Conservation (phyloP, 1,140 invertebrate species). For the Caenorhabditis inopinata region DNA sequence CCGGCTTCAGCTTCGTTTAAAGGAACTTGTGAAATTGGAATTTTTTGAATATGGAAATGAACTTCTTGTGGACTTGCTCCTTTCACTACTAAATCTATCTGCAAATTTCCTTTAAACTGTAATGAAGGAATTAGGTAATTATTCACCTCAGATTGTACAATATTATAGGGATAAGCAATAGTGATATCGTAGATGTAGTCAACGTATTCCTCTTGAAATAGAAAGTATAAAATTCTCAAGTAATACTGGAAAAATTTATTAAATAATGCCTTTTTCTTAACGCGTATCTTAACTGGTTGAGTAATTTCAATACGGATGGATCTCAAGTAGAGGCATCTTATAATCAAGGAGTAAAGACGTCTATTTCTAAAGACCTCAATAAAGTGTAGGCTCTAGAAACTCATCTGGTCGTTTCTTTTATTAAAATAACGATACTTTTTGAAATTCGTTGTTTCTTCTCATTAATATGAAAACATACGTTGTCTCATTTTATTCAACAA, state of each 20-base stretch:
- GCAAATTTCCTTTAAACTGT: conserved; percentile 59
- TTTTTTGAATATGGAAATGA: conserved; percentile 60
- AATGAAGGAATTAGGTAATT: background rate
- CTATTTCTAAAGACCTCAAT: no score
- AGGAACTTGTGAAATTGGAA: conserved; percentile 54
- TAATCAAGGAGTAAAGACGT: no score
- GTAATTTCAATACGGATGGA: no score
- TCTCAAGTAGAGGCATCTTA: no score
- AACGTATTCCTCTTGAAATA: conserved; percentile 70
- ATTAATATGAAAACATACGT: conserved; percentile 48
- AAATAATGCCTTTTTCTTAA: no score
- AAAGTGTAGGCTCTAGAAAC: no score
- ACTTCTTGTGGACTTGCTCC: conserved; percentile 55
- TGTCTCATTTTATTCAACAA: conserved; percentile 61
- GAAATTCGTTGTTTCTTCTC: no score
- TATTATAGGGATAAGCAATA: conserved; percentile 75
- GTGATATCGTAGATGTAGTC: conserved; percentile 79
- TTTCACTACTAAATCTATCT: conserved; percentile 58
- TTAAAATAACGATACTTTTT: no score
- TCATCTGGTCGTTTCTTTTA: no score
- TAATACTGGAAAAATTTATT: background rate
- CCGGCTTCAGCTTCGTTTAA: conserved; percentile 49
- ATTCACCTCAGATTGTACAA: conserved; percentile 75
- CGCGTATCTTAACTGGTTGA: no score
- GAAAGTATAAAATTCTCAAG: background rate